These are phyloP conservation scores for Volucella inflata DNA, from an alignment of 2,888 invertebrate genomes.

Conservation along the genomic window DNA sequence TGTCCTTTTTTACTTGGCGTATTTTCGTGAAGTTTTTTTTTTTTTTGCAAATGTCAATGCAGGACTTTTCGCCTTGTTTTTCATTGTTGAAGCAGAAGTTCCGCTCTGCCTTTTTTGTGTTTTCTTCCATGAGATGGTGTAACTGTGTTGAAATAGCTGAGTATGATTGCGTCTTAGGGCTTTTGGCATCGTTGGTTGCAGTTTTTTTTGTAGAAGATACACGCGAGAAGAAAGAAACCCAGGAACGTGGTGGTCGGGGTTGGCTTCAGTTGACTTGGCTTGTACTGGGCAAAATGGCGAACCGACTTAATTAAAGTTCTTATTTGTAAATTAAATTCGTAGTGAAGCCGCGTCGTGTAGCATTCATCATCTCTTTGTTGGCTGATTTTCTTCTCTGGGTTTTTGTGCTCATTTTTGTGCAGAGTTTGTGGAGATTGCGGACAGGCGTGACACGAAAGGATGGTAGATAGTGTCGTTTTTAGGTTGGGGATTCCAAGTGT, in stretches of 20 bases:
- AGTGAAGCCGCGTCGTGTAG: slow-evolving; percentile 63
- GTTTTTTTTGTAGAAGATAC: slow-evolving; percentile 45
- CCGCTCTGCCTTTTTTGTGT: slow-evolving; percentile 48
- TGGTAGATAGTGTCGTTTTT: neutral
- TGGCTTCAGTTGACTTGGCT: no score
- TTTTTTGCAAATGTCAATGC: slow-evolving; percentile 67
- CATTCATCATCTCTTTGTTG: slow-evolving; percentile 72
- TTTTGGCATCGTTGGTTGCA: slow-evolving; percentile 62
- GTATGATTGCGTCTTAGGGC: slow-evolving; percentile 41
- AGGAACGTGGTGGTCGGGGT: neutral
- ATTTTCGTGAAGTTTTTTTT: slow-evolving; percentile 23
- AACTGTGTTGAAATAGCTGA: slow-evolving; percentile 58
- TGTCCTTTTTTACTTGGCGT: slow-evolving; percentile 18
- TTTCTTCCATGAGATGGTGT: slow-evolving; percentile 3
- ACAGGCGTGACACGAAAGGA: neutral
- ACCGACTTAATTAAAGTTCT: slow-evolving; percentile 75
- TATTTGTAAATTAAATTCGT: slow-evolving; percentile 75
- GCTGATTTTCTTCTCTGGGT: slow-evolving; percentile 38
- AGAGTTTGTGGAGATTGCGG: neutral
- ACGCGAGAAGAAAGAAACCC: neutral
- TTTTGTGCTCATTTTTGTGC: slow-evolving; percentile 13
- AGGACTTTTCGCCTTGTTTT: slow-evolving; percentile 74
- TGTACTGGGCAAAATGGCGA: slow-evolving; percentile 30
- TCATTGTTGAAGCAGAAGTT: slow-evolving; percentile 70
- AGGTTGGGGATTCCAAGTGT: neutral